Conservation (phyloP, 1,140 invertebrate genomes). For the Monomorium pharaonis region DNA sequence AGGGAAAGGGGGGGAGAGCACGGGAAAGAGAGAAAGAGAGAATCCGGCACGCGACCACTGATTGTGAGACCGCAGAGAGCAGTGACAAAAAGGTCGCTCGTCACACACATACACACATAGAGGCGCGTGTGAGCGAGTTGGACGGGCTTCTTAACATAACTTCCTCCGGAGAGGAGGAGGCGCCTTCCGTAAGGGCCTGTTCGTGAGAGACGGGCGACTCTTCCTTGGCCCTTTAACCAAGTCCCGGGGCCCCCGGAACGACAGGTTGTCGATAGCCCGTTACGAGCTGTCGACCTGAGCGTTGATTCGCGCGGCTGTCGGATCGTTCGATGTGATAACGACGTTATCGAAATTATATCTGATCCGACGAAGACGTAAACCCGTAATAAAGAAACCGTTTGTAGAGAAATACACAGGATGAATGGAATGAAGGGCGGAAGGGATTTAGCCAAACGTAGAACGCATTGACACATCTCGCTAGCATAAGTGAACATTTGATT, state of each 20-base stretch:
- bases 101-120: conserved; percentile 41
- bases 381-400: conserved; percentile 23
- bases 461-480: background rate
- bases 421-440: background rate
- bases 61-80: conserved; percentile 61
- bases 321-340: conserved; percentile 36
- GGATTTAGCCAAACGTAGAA: background rate
- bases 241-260: background rate
- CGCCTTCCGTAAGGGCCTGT: conserved; percentile 41
- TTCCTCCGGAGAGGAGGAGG: conserved; percentile 14
- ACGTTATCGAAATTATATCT: conserved; percentile 54
- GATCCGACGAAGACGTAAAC: background rate
- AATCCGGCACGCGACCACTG: conserved; percentile 80
- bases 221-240: conserved; percentile 53
- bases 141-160: conserved; percentile 73
- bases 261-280: conserved; percentile 68
- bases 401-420: background rate
- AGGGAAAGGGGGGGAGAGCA: conserved; percentile 6
- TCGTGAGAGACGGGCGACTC: conserved; percentile 55
- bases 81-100: conserved; percentile 79
- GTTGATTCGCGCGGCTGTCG: conserved; percentile 43
- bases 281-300: conserved; percentile 47
- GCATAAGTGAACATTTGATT: background rate
- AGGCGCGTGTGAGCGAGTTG: conserved; percentile 49
- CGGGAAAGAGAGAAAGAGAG: conserved; percentile 39